Evolutionary conservation across 2,797 vertebrate species (phyloP).

Genomic region (Lepus townsendii): DNA sequence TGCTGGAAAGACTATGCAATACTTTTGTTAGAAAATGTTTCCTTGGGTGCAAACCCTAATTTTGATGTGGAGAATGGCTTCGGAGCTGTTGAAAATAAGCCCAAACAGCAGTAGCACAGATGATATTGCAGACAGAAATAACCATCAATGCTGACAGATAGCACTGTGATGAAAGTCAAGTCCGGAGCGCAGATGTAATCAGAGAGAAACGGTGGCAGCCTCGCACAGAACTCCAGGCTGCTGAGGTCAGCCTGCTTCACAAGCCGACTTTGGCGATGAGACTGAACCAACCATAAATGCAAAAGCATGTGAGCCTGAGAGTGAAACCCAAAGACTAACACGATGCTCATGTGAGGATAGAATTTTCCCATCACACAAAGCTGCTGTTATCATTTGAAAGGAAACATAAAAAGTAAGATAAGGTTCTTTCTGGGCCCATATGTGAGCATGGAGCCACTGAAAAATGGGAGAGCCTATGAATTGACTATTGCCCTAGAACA

Average conservation of each 20-base stretch:
- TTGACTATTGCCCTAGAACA: neutral
- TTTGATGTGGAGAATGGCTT: conserved; percentile 49
- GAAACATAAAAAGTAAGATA: neutral
- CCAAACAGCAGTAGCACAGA: conserved; percentile 5
- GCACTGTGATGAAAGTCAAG: conserved; percentile 39
- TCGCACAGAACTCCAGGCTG: neutral
- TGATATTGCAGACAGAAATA: conserved; percentile 48
- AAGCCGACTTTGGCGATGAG: conserved; percentile 29
- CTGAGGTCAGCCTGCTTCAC: conserved; percentile 8
- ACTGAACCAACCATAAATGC: neutral
- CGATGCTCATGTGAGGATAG: rapidly evolving
- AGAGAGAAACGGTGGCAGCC: neutral
- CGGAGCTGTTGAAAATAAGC: conserved; percentile 20
- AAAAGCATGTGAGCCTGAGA: neutral
- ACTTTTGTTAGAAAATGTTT: conserved; percentile 44
- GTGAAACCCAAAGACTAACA: neutral
- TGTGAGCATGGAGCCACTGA: neutral
- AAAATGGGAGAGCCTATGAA: neutral
- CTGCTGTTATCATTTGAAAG: conserved; percentile 37
- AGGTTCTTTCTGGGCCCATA: conserved; percentile 45
- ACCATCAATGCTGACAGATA: neutral
- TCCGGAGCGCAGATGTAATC: neutral
- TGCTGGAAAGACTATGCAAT: conserved; percentile 68
- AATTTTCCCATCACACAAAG: neutral
- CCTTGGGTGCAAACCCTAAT: conserved; percentile 56